Percentiles rank a stretch among this genome's conserved stretches.
phyloP scores from a whole-genome alignment of 1,140 invertebrate species.

The Alviniconcha marisindica region DNA sequence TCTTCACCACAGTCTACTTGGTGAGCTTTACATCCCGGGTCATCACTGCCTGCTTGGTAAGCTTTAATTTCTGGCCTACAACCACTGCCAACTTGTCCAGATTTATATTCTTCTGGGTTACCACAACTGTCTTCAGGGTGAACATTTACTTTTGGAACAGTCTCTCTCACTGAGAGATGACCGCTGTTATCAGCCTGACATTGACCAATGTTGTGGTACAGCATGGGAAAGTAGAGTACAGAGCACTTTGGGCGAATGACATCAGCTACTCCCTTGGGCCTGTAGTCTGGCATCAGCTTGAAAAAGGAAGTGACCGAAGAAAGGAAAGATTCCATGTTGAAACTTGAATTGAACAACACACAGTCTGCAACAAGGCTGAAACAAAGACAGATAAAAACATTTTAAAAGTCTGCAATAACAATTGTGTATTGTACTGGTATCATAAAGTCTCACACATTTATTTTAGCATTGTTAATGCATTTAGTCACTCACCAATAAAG shows the following conservation, averaged over 20 bases:
- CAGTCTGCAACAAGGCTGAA: conserved; percentile 83
- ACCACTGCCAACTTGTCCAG: too few relatives aligned
- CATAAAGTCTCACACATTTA: too few relatives aligned
- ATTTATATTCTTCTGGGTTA: too few relatives aligned
- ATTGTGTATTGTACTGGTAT: too few relatives aligned
- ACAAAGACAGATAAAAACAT: conserved; percentile 42
- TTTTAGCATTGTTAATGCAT: too few relatives aligned
- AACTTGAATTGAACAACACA: conserved; percentile 86
- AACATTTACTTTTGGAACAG: too few relatives aligned
- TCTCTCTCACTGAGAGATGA: not conserved
- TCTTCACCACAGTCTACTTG: not conserved
- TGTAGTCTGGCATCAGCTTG: conserved; percentile 83
- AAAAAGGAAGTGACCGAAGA: conserved; percentile 81
- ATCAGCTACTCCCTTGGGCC: conserved; percentile 78
- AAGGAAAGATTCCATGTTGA: conserved; percentile 84
- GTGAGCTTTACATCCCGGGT: too few relatives aligned
- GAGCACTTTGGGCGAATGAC: conserved; percentile 81
- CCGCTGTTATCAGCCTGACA: not conserved
- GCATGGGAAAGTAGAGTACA: conserved; percentile 83
- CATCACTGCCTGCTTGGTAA: not conserved
- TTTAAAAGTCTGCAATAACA: conserved; percentile 1
- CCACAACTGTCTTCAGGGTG: too few relatives aligned
- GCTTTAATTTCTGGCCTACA: too few relatives aligned
- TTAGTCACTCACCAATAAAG: not conserved
- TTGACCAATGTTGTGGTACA: conserved; percentile 65